phyloP scores from a whole-genome alignment of 53 echinoderm and acorn worm species.

The Pentamera pediparva region DNA sequence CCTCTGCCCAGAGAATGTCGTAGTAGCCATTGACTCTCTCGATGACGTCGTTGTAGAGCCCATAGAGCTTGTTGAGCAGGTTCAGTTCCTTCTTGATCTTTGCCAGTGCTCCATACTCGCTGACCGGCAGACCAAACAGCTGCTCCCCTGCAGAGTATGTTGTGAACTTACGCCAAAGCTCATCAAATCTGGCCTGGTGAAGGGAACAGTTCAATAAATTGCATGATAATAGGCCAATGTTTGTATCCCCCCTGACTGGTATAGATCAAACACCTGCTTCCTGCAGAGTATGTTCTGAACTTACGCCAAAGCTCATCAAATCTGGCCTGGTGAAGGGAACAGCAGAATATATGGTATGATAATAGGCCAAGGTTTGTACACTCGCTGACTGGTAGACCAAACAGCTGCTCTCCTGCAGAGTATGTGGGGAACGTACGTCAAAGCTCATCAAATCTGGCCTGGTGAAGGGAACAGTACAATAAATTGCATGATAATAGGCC shows the following conservation, averaged over 20 bases:
- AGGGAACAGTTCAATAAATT: too few relatives aligned
- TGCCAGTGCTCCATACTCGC: conserved; percentile 77
- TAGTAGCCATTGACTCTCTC: conserved; percentile 98
- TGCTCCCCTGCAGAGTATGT: conserved; percentile 97
- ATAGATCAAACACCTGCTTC: conserved; percentile 92
- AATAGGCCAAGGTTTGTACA: too few relatives aligned
- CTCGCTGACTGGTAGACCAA: conserved; percentile 85
- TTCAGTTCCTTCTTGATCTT: conserved; percentile 97
- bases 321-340: too few relatives aligned
- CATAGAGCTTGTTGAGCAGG: conserved; percentile 87
- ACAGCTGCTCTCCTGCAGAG: conserved; percentile 93
- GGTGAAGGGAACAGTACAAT: too few relatives aligned
- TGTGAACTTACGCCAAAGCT: conserved; percentile 80
- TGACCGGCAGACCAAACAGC: conserved; percentile 82
- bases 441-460: conserved; percentile 93
- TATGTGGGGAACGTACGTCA: conserved; percentile 90
- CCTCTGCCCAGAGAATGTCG: conserved; percentile 94
- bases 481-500: too few relatives aligned
- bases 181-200: conserved; percentile 82
- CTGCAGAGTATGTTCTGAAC: conserved; percentile 90
- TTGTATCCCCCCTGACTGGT: too few relatives aligned
- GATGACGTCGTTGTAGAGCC: conserved; percentile 92
- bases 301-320: conserved; percentile 96
- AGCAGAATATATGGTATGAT: too few relatives aligned
- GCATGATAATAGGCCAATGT: too few relatives aligned